Evolutionary conservation across 2,888 invertebrate species (phyloP).

Genomic region (Lithosia quadra): DNA sequence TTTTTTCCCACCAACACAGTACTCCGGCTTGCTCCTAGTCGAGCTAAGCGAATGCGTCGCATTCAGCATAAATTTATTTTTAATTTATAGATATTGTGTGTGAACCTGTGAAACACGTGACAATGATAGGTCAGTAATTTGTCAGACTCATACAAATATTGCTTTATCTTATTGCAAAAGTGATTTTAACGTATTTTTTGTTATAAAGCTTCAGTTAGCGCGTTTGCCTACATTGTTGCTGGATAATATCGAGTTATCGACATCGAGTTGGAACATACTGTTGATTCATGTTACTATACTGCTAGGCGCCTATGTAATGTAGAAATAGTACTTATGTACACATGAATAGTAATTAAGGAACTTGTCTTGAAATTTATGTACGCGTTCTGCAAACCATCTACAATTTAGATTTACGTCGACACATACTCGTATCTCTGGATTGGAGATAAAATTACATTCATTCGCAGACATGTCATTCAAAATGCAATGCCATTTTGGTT

Average conservation of each 20-base stretch:
- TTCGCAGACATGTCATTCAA: background rate
- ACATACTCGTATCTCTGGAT: background rate
- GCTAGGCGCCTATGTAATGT: background rate
- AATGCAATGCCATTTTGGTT: background rate
- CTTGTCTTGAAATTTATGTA: constrained; percentile 22
- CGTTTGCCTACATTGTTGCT: background rate
- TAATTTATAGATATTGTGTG: constrained; percentile 60
- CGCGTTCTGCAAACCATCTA: background rate
- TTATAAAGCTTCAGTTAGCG: background rate
- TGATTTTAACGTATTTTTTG: background rate
- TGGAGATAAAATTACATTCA: background rate
- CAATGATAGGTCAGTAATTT: constrained; percentile 68
- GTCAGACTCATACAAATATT: constrained; percentile 27
- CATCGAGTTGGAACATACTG: background rate
- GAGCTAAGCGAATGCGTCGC: constrained; percentile 59
- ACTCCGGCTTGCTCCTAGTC: constrained; percentile 53
- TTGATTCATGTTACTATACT: background rate
- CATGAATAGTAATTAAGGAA: constrained; percentile 29
- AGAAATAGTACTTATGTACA: background rate
- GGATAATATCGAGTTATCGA: too few relatives aligned
- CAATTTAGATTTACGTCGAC: background rate
- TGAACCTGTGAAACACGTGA: constrained; percentile 61
- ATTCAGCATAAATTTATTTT: constrained; percentile 67
- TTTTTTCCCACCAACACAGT: constrained; percentile 60
- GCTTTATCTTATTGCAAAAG: constrained; percentile 16